These are phyloP conservation scores for Candidula unifasciata DNA, from an alignment of 2,888 invertebrate genomes.

Conservation along the genomic window DNA sequence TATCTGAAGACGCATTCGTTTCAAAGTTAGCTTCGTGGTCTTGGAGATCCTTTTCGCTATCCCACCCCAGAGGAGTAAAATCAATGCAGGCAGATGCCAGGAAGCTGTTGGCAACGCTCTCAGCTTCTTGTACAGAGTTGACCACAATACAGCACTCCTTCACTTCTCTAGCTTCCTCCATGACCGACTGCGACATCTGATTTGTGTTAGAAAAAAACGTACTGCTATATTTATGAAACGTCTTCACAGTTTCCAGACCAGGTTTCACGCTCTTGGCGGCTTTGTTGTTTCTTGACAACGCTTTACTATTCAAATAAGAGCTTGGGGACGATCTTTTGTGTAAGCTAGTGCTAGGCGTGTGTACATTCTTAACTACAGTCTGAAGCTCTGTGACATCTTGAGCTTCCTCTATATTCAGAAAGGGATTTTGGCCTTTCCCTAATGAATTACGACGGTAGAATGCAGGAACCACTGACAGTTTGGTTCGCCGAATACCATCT, in stretches of 20 bases:
- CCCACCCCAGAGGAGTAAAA: background rate
- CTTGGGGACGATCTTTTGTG: background rate
- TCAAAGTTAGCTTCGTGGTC: background rate
- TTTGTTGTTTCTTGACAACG: too few relatives aligned
- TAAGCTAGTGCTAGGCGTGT: background rate
- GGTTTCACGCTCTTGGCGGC: too few relatives aligned
- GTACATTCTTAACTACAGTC: background rate
- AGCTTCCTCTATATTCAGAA: background rate
- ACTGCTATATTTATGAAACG: background rate
- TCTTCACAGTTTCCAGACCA: background rate
- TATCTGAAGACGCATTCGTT: background rate
- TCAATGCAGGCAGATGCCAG: background rate
- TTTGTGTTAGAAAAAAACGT: background rate
- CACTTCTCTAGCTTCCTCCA: background rate
- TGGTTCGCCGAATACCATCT: background rate
- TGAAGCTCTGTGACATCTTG: background rate
- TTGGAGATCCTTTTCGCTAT: background rate
- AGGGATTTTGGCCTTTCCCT: background rate
- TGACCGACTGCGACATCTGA: background rate
- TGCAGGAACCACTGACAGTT: background rate
- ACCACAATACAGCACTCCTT: conserved; percentile 26
- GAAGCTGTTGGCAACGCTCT: background rate
- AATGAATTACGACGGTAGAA: background rate
- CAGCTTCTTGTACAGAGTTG: background rate
- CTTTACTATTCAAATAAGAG: too few relatives aligned